A percentile compares a stretch with the other conserved stretches of the same genome.
Conservation (phyloP, 1,140 invertebrate species). For the Apocrypta bakeri region DNA sequence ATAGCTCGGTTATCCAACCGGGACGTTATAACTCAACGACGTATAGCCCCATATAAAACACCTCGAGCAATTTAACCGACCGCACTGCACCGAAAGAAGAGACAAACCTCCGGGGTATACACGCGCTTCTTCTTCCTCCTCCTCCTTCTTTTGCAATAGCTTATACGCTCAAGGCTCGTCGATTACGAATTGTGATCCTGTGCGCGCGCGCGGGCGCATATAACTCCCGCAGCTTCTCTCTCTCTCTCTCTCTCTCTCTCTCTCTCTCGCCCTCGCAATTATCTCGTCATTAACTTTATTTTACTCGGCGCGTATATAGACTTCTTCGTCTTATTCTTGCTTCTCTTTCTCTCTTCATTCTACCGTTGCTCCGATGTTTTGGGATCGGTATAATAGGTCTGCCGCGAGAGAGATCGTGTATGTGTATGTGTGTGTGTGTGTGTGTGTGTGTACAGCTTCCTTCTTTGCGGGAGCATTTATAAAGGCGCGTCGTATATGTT, state of each 20-base stretch:
- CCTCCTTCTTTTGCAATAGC: not conserved
- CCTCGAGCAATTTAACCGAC: not conserved
- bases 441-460: not conserved
- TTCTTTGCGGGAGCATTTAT: not conserved
- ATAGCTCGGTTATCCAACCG: not conserved
- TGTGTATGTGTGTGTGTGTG: too few species aligned
- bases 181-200: slow-evolving; percentile 42
- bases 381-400: too few species aligned
- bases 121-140: not conserved
- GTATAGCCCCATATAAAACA: not conserved
- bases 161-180: not conserved
- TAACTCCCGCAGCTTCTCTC: slow-evolving; percentile 2
- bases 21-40: not conserved
- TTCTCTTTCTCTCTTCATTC: slow-evolving; percentile 11
- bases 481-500: too few species aligned
- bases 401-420: too few species aligned
- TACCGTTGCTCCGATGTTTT: not conserved
- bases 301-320: not conserved
- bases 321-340: not conserved
- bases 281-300: slow-evolving; percentile 57
- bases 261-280: slow-evolving; percentile 45
- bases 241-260: slow-evolving; percentile 18
- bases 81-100: not conserved
- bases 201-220: slow-evolving; percentile 11
- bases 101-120: not conserved